Evolutionary conservation across 2,113 vertebrate species (phyloP).

Genomic region (Stomatorhinus ivindoensis): DNA sequence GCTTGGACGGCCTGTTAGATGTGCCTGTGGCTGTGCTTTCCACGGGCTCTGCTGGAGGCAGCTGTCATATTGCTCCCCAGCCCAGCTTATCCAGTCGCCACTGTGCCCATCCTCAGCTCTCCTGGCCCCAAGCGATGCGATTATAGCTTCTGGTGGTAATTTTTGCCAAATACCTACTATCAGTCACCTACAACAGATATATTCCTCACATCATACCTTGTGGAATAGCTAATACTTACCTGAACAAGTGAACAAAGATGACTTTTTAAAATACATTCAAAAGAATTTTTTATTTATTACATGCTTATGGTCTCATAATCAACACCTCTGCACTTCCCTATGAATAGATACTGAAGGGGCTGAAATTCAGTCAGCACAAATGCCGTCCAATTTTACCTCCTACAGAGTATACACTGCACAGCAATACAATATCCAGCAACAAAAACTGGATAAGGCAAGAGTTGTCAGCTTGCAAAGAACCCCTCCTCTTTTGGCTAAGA

Average conservation of each 20-base stretch:
- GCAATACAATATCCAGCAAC: neutral
- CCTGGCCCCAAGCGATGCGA: no score
- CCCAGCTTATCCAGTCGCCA: no score
- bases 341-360: neutral
- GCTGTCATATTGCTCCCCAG: no score
- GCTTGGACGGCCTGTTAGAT: no score
- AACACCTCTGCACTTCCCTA: constrained; percentile 3
- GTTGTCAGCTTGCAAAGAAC: constrained; percentile 21
- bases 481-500: constrained; percentile 21
- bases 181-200: neutral
- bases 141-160: neutral
- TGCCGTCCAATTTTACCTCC: constrained; percentile 10
- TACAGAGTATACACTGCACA: constrained; percentile 9
- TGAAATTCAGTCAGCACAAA: neutral
- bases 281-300: neutral
- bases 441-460: constrained; percentile 17
- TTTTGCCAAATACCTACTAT: neutral
- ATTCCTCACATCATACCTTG: neutral
- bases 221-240: neutral
- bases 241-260: neutral
- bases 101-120: neutral
- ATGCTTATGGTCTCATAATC: neutral
- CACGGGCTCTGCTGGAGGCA: no score
- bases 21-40: no score
- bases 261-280: neutral